phyloP scores from a whole-genome alignment of 37 sponge, comb jelly and placozoan species.

The Amphimedon queenslandica region DNA sequence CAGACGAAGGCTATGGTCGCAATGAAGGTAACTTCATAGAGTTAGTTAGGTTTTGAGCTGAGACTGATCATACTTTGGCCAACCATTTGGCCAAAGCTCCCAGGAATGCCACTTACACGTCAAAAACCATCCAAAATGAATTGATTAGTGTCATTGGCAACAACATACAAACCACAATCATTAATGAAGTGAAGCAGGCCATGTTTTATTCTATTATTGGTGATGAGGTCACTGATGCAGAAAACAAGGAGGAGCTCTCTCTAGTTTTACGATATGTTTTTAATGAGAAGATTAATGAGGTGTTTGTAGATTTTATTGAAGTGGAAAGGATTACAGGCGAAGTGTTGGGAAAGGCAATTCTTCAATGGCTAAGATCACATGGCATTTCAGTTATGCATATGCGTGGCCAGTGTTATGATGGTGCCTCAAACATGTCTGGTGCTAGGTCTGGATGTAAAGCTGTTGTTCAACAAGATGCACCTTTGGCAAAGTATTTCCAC shows the following conservation, averaged over 20 bases:
- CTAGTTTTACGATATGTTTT: slow-evolving; percentile 28
- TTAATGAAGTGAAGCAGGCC: slow-evolving; percentile 26
- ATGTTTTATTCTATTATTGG: slow-evolving; percentile 61
- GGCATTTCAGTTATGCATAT: slow-evolving; percentile 20
- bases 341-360: slow-evolving; percentile 26
- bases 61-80: slow-evolving; percentile 49
- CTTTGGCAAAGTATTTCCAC: slow-evolving; percentile 40
- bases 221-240: slow-evolving; percentile 51
- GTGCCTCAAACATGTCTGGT: slow-evolving; percentile 52
- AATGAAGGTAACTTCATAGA: slow-evolving; percentile 65
- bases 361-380: slow-evolving; percentile 14
- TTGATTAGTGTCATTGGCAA: slow-evolving; percentile 39
- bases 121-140: slow-evolving; percentile 73
- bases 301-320: slow-evolving; percentile 51
- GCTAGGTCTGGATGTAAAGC: slow-evolving; percentile 36
- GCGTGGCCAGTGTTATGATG: slow-evolving; percentile 59
- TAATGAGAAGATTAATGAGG: slow-evolving; percentile 21
- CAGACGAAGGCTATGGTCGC: slow-evolving; percentile 3
- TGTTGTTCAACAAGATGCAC: slow-evolving; percentile 36
- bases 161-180: slow-evolving; percentile 15
- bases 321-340: slow-evolving; percentile 52
- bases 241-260: slow-evolving; percentile 54
- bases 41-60: slow-evolving; percentile 59
- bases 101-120: slow-evolving; percentile 62
- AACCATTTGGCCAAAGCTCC: slow-evolving; percentile 38